Percentiles rank a stretch among this genome's conserved stretches.
Conservation (phyloP, 2,797 vertebrate genomes). For the Ambastaia sidthimunki region DNA sequence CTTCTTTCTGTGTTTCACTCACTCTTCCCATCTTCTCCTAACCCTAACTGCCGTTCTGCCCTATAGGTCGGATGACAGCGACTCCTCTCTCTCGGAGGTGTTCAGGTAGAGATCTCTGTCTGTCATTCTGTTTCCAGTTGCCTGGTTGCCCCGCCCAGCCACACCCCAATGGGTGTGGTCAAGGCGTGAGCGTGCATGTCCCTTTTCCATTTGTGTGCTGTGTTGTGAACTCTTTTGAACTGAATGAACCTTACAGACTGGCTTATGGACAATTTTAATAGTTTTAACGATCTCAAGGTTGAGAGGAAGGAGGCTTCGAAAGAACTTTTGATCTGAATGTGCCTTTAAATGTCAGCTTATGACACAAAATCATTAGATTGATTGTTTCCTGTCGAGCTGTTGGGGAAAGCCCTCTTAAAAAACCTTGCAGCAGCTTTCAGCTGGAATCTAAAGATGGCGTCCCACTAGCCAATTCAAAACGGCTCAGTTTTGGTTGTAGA, state of each 20-base stretch:
- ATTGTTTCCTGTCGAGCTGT: constrained; percentile 15
- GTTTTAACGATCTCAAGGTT: constrained; percentile 18
- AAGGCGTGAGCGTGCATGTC: constrained; percentile 70
- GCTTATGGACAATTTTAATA: constrained; percentile 4
- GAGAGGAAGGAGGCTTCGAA: constrained; percentile 17
- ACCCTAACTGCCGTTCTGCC: constrained; percentile 93
- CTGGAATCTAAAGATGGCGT: constrained; percentile 1
- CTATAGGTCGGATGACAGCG: constrained; percentile 99
- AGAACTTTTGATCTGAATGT: constrained; percentile 10
- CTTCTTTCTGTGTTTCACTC: constrained; percentile 60
- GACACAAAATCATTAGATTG: constrained; percentile 30
- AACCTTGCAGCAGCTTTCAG: background rate
- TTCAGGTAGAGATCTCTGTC: constrained; percentile 97
- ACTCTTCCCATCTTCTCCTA: constrained; percentile 74
- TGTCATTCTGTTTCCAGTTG: constrained; percentile 69
- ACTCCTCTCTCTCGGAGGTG: constrained; percentile 99
- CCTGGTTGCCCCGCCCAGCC: constrained; percentile 56
- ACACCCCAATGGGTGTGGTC: constrained; percentile 55
- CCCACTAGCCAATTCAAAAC: background rate
- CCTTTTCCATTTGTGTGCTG: constrained; percentile 53
- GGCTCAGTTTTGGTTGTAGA: background rate
- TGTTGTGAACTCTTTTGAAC: constrained; percentile 52
- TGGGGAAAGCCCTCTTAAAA: constrained; percentile 1
- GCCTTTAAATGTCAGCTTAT: constrained; percentile 32
- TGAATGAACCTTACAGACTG: constrained; percentile 65